phyloP scores from a whole-genome alignment of 2,888 invertebrate species.

The Thereva nobilitata region DNA sequence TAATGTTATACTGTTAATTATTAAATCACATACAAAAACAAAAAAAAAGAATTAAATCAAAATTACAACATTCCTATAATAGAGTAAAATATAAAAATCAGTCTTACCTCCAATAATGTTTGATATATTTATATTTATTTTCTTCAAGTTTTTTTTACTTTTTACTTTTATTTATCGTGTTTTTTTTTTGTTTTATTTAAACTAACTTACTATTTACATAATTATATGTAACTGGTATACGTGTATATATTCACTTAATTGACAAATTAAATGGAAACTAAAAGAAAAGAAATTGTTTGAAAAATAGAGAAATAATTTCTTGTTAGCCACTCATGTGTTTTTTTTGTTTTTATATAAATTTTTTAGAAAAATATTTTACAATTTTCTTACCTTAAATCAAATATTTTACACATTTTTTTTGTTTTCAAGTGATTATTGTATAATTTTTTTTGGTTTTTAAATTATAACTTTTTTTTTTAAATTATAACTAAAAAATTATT shows the following conservation, averaged over 20 bases:
- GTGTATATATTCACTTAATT: too few species aligned
- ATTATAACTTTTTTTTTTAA: constrained; percentile 10
- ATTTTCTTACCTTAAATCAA: constrained; percentile 18
- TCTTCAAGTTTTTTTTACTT: constrained; percentile 27
- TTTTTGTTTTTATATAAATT: background rate
- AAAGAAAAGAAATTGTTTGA: constrained; percentile 16
- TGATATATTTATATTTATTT: constrained; percentile 38
- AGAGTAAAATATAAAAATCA: constrained; percentile 43
- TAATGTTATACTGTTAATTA: constrained; percentile 25
- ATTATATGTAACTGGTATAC: too few species aligned
- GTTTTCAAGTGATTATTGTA: constrained; percentile 17
- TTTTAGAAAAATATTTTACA: constrained; percentile 34
- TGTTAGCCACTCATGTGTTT: constrained; percentile 7
- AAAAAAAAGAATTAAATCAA: constrained; percentile 35
- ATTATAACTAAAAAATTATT: too few species aligned
- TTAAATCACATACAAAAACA: constrained; percentile 19
- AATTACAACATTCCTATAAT: constrained; percentile 43
- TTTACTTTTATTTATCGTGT: background rate
- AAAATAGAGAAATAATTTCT: constrained; percentile 2
- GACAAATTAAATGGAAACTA: background rate
- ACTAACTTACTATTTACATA: too few species aligned
- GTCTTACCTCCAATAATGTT: constrained; percentile 45
- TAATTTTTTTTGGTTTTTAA: constrained; percentile 24
- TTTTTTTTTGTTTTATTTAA: too few species aligned
- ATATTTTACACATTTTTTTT: constrained; percentile 17